A percentile compares a stretch with the other conserved stretches of the same genome.
Evolutionary conservation across 2,113 vertebrate species (phyloP).

Genomic region (Aegithalos caudatus): DNA sequence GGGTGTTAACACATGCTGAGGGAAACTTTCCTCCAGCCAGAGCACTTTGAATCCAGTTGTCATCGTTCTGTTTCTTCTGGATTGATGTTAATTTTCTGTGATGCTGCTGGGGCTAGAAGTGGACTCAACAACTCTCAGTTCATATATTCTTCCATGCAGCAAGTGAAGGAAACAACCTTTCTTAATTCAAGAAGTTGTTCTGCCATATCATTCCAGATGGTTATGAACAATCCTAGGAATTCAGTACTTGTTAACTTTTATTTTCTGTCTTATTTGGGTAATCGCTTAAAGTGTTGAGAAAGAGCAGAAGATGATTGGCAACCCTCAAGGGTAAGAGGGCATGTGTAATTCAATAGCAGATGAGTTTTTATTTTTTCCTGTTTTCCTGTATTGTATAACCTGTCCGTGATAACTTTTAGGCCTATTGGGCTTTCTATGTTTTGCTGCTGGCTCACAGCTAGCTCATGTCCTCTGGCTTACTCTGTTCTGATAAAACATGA

Average conservation of each 20-base stretch:
- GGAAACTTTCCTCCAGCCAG: not conserved
- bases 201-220: not conserved
- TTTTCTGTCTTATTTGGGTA: not conserved
- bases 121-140: not conserved
- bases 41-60: not conserved
- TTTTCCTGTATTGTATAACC: not conserved
- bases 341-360: not conserved
- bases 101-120: conserved; percentile 9
- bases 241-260: not conserved
- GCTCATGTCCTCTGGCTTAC: conserved; percentile 18
- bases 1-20: not conserved
- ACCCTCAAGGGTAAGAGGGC: not conserved
- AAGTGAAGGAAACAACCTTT: not conserved
- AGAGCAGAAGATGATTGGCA: not conserved
- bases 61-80: not conserved
- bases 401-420: not conserved
- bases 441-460: conserved; percentile 27
- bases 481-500: conserved; percentile 17
- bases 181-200: not conserved
- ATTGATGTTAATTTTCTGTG: conserved; percentile 56
- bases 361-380: not conserved
- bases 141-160: not conserved
- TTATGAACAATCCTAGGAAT: not conserved
- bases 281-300: not conserved
- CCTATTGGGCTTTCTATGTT: not conserved